phyloP scores from a whole-genome alignment of 2,888 invertebrate genomes.

The Nephrotoma guestfalica region DNA sequence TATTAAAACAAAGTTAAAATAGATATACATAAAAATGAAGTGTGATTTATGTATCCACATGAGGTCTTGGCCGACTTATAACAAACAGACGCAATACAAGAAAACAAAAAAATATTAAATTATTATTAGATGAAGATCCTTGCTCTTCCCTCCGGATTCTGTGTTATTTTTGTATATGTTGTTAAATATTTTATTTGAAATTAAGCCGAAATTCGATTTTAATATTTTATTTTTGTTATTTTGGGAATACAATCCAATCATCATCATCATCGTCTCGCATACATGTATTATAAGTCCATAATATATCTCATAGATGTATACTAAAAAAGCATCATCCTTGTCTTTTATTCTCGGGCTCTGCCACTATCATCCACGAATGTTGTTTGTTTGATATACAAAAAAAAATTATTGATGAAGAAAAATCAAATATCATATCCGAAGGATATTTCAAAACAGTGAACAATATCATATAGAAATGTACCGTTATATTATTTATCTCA shows the following conservation, averaged over 20 bases:
- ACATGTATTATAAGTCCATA: not conserved
- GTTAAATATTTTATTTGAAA: slow-evolving; percentile 2
- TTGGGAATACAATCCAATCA: slow-evolving; percentile 3
- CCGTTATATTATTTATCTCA: not conserved
- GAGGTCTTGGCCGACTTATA: not conserved
- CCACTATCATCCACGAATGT: not conserved
- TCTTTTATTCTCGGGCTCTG: not conserved
- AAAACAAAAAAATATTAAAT: not conserved
- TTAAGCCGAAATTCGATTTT: slow-evolving; percentile 4
- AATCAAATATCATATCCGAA: not conserved
- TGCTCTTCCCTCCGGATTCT: not conserved
- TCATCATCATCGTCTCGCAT: not conserved
- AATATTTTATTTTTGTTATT: not conserved
- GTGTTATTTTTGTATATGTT: not conserved
- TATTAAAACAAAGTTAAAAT: not conserved
- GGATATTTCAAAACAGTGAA: not conserved
- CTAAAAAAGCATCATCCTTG: not conserved
- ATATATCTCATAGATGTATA: not conserved
- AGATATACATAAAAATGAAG: not conserved
- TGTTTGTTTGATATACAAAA: not conserved
- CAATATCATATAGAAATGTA: not conserved
- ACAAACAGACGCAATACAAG: not conserved
- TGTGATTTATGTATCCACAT: slow-evolving; percentile 1
- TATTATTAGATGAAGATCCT: slow-evolving; percentile 1
- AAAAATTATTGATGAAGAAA: not conserved